Conservation (phyloP, 1,140 invertebrate species). For the Micrasema minimum region DNA sequence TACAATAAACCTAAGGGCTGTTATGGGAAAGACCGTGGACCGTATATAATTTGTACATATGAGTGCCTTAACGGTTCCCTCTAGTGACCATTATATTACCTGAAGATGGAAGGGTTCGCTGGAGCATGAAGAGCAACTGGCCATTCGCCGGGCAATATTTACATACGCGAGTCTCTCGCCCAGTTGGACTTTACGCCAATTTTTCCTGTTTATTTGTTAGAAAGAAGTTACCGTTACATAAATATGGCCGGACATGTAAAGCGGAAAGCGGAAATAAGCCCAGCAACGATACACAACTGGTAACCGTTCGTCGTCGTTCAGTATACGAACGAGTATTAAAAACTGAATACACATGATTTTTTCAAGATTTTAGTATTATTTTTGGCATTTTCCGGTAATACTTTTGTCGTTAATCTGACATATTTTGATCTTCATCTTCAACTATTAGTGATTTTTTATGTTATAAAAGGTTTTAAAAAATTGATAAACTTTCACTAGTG, state of each 20-base stretch:
- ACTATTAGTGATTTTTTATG: too few relatives aligned
- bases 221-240: slow-evolving; percentile 36
- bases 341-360: too few relatives aligned
- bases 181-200: slow-evolving; percentile 48
- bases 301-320: not conserved
- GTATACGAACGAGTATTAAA: too few relatives aligned
- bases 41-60: not conserved
- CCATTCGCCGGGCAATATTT: slow-evolving; percentile 48
- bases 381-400: too few relatives aligned
- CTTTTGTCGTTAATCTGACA: too few relatives aligned
- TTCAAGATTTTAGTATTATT: too few relatives aligned
- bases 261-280: slow-evolving; percentile 6
- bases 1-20: not conserved
- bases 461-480: too few relatives aligned
- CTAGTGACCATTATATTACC: slow-evolving; percentile 21
- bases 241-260: slow-evolving; percentile 15
- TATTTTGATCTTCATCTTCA: too few relatives aligned
- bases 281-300: not conserved
- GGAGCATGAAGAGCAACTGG: slow-evolving; percentile 35
- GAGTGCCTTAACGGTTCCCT: slow-evolving; percentile 9
- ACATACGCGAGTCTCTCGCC: slow-evolving; percentile 44
- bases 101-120: slow-evolving; percentile 6
- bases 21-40: not conserved
- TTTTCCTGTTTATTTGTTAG: slow-evolving; percentile 51
- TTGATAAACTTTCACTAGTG: too few relatives aligned